A percentile compares a stretch with the other conserved stretches of the same genome.
Evolutionary conservation across 2,113 vertebrate species (phyloP).

Genomic region (Eretmochelys imbricata): DNA sequence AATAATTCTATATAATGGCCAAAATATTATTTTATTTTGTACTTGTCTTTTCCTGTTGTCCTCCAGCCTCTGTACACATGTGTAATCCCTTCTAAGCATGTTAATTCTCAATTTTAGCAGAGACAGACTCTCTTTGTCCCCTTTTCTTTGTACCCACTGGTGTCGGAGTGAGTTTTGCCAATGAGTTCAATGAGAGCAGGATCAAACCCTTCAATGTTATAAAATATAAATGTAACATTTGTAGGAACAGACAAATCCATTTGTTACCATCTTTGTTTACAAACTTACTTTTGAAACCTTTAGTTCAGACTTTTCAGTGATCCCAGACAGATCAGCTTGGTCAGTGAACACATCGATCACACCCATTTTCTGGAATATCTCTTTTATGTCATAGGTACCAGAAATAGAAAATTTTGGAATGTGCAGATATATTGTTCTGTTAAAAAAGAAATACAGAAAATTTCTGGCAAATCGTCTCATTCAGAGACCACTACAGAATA

Average conservation of each 20-base stretch:
- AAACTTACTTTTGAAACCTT: slow-evolving; percentile 83
- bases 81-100: neutral
- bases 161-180: neutral
- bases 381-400: slow-evolving; percentile 75
- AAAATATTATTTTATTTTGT: slow-evolving; percentile 34
- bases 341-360: slow-evolving; percentile 81
- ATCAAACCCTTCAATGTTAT: neutral
- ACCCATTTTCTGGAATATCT: slow-evolving; percentile 79
- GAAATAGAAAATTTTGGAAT: slow-evolving; percentile 85
- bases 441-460: neutral
- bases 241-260: neutral
- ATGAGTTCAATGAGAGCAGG: neutral
- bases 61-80: neutral
- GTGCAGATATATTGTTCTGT: slow-evolving; percentile 52
- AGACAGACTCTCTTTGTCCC: neutral
- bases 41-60: neutral
- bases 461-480: neutral
- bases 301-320: slow-evolving; percentile 70
- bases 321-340: slow-evolving; percentile 79
- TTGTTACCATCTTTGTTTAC: neutral
- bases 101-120: slow-evolving; percentile 4
- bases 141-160: neutral
- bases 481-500: neutral
- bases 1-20: slow-evolving; percentile 15
- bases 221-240: neutral